phyloP scores from a whole-genome alignment of 2,797 vertebrate genomes.

The Schizopygopsis pylzovi region DNA sequence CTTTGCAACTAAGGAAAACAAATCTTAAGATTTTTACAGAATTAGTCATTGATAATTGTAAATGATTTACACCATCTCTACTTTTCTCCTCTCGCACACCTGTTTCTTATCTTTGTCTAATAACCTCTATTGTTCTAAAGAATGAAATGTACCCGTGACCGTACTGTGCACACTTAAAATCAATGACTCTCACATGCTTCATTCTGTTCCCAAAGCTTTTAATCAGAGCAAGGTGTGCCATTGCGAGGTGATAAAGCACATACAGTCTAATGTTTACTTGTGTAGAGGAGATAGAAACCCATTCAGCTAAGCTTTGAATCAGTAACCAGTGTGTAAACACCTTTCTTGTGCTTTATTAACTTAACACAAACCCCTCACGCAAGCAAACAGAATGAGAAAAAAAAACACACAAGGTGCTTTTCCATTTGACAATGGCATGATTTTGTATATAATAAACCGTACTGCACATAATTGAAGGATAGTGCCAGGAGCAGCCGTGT shows the following conservation, averaged over 20 bases:
- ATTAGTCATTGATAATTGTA: slow-evolving; percentile 25
- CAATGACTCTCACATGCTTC: slow-evolving; percentile 40
- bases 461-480: background rate
- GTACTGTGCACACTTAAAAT: slow-evolving; percentile 37
- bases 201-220: slow-evolving; percentile 45
- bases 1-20: background rate
- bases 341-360: slow-evolving; percentile 61
- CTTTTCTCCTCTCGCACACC: slow-evolving; percentile 34
- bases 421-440: slow-evolving; percentile 24
- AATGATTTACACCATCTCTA: slow-evolving; percentile 40
- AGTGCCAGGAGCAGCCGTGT: background rate
- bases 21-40: background rate
- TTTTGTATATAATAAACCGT: background rate
- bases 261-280: slow-evolving; percentile 59
- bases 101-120: slow-evolving; percentile 45
- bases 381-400: slow-evolving; percentile 53
- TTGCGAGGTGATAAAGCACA: slow-evolving; percentile 56
- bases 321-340: slow-evolving; percentile 67
- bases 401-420: slow-evolving; percentile 35
- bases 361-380: slow-evolving; percentile 42
- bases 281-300: slow-evolving; percentile 55
- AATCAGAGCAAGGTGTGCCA: slow-evolving; percentile 58
- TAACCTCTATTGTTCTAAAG: slow-evolving; percentile 55
- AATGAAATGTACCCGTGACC: slow-evolving; percentile 40
- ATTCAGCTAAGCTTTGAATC: slow-evolving; percentile 60